These are phyloP conservation scores for Tetraodon nigroviridis DNA, from an alignment of 2,113 vertebrate species.

Conservation along the genomic window DNA sequence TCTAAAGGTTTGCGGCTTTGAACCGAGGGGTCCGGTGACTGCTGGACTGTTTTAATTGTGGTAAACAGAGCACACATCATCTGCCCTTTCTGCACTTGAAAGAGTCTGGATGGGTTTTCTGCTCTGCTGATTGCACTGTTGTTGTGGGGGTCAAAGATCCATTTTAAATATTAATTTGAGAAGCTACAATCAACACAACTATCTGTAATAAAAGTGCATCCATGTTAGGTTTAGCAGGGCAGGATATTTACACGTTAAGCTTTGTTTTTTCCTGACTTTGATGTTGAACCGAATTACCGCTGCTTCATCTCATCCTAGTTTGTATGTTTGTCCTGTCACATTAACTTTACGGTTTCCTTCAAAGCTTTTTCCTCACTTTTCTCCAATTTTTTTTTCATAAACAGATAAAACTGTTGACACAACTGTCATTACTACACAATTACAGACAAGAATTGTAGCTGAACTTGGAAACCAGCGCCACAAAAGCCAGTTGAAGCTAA, in stretches of 20 bases:
- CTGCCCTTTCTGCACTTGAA: slow-evolving; percentile 36
- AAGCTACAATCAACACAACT: slow-evolving; percentile 30
- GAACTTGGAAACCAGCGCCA: too few species aligned
- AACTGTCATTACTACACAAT: too few species aligned
- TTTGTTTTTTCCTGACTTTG: slow-evolving; percentile 4
- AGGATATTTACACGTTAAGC: slow-evolving; percentile 24
- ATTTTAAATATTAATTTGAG: background rate
- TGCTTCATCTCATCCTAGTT: slow-evolving; percentile 12
- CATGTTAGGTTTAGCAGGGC: slow-evolving; percentile 18
- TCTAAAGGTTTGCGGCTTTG: slow-evolving; percentile 39
- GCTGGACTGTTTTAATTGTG: slow-evolving; percentile 27
- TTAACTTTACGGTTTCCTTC: slow-evolving; percentile 20
- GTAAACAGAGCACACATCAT: slow-evolving; percentile 44
- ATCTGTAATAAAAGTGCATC: background rate
- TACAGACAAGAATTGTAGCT: too few species aligned
- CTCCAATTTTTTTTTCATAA: too few species aligned
- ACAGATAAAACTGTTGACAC: too few species aligned
- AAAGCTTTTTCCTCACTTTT: background rate
- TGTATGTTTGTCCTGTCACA: slow-evolving; percentile 30
- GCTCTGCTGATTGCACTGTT: background rate
- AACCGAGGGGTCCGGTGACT: slow-evolving; percentile 39
- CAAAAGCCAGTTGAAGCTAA: too few species aligned
- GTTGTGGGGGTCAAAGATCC: too few species aligned
- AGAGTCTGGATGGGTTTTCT: background rate
- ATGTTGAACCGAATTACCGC: slow-evolving; percentile 3